Evolutionary conservation across 2,888 invertebrate species (phyloP).

Genomic region (Blomia tropicalis): DNA sequence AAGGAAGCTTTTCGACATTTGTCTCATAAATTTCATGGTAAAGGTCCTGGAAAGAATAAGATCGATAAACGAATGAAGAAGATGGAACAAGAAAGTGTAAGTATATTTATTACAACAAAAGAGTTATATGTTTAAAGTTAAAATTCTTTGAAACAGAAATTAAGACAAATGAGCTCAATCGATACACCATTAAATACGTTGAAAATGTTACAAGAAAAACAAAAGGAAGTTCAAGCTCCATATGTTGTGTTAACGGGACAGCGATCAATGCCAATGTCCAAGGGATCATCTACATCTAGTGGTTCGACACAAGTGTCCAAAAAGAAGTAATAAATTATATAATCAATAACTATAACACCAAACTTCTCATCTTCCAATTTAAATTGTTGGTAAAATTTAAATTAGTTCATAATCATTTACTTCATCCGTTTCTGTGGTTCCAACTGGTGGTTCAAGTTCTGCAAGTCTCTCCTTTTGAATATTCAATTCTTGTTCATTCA

Average conservation of each 20-base stretch:
- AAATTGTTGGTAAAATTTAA: too few relatives aligned
- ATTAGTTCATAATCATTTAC: constrained; percentile 45
- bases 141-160: constrained; percentile 42
- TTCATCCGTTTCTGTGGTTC: constrained; percentile 82
- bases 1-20: constrained; percentile 81
- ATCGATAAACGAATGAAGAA: constrained; percentile 88
- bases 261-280: too few relatives aligned
- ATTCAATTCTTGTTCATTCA: constrained; percentile 65
- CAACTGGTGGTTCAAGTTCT: constrained; percentile 70
- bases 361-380: constrained; percentile 36
- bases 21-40: constrained; percentile 97
- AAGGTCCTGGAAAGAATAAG: constrained; percentile 97
- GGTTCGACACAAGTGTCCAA: not conserved
- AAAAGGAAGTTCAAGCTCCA: constrained; percentile 79
- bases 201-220: constrained; percentile 82
- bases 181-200: constrained; percentile 92
- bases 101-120: constrained; percentile 31
- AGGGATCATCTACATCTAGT: not conserved
- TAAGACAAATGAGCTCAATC: constrained; percentile 94
- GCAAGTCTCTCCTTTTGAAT: constrained; percentile 61
- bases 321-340: constrained; percentile 11
- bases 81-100: constrained; percentile 71
- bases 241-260: constrained; percentile 75
- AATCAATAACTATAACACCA: too few relatives aligned
- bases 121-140: not conserved